These are phyloP conservation scores for Sebastes itinus DNA, from an alignment of 2,797 vertebrate genomes.

Conservation along the genomic window DNA sequence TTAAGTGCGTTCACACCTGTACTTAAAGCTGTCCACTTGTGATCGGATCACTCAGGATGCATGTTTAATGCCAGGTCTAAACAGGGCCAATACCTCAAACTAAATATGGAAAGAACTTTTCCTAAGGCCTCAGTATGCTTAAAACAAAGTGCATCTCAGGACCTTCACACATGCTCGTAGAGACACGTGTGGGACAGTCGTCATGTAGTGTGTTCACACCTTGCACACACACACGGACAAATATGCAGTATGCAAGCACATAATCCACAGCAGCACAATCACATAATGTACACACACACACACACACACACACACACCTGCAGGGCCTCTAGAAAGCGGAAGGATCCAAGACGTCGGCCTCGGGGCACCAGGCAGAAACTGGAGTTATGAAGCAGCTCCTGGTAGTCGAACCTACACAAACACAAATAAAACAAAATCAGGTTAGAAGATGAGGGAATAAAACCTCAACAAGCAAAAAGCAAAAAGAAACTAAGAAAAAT, in stretches of 20 bases:
- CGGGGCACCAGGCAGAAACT: constrained; percentile 86
- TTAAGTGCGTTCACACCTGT: no score
- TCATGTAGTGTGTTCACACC: background rate
- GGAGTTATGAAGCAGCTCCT: constrained; percentile 86
- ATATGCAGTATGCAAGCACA: background rate
- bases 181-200: background rate
- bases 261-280: background rate
- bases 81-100: background rate
- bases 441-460: background rate
- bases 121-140: background rate
- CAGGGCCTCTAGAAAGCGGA: constrained; percentile 86
- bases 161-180: background rate
- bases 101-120: background rate
- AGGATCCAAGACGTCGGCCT: constrained; percentile 84
- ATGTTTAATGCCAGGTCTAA: no score
- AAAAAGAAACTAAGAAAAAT: background rate
- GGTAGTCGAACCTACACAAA: constrained; percentile 83
- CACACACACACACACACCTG: constrained; percentile 73
- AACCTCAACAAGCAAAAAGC: background rate
- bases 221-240: background rate
- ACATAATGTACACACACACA: background rate
- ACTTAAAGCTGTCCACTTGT: no score
- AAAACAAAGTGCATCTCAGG: background rate
- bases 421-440: background rate
- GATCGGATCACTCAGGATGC: no score